phyloP scores from a whole-genome alignment of 2,797 vertebrate species.

The Hipposideros larvatus region DNA sequence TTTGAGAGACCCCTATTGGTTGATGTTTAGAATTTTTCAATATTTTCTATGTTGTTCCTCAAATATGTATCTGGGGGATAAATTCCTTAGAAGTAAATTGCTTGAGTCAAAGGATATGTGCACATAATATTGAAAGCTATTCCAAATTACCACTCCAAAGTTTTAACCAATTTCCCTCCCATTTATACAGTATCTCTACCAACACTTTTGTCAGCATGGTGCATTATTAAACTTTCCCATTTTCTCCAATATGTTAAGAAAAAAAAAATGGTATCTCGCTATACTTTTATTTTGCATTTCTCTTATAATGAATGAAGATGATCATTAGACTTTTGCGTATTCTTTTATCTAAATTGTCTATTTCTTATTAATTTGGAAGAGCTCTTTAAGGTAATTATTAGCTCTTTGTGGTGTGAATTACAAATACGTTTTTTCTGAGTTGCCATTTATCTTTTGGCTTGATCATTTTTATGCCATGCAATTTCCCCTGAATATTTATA shows the following conservation, averaged over 20 bases:
- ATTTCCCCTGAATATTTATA: not conserved
- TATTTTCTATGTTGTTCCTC: not conserved
- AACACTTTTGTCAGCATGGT: not conserved
- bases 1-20: not conserved
- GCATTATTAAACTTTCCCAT: not conserved
- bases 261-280: not conserved
- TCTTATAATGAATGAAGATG: not conserved
- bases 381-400: constrained; percentile 1
- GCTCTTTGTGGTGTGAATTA: not conserved
- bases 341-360: not conserved
- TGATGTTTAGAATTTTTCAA: not conserved
- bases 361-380: not conserved
- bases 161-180: not conserved
- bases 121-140: not conserved
- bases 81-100: not conserved
- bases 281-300: not conserved
- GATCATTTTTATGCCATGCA: not conserved
- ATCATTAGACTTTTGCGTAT: not conserved
- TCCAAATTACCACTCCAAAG: not conserved
- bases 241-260: not conserved
- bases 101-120: not conserved
- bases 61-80: not conserved
- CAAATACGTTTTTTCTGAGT: not conserved
- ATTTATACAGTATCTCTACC: not conserved
- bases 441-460: not conserved